Evolutionary conservation across 2,888 invertebrate genomes (phyloP), one percentile per base, ranked within the genome.

Genomic region (Nomada ruficornis): DNA sequence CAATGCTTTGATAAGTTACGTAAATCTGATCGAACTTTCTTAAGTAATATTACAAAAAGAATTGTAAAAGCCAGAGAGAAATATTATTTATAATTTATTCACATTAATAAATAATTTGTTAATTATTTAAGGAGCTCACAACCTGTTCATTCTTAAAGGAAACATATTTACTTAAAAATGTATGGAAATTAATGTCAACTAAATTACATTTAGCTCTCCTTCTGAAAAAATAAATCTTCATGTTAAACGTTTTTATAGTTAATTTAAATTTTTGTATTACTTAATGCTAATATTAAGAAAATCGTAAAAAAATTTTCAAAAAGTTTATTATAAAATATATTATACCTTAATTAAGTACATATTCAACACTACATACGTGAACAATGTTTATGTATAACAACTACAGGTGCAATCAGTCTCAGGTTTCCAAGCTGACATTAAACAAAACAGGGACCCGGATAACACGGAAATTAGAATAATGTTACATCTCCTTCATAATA

Each of bases 251-350:
- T 36, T 36, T 7, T 36, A 7, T 9, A 7, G 36, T 36, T 3
- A 13, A 47, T 47, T 15, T 47, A 47, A 13, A 47, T 47, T 47
- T 3, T 15, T 13, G 11, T 10, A 47, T 13, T 47, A 47, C 15
- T 47, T 47, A 47, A 15, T 47, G 15, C 13, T 15, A 47, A 47
- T 47, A 47, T 13, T 57, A 63, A 70, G 15, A 36, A n/a, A 42
- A 42, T 50, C 23, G 11, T 13, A 2, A 18, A 23, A 59, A 70
- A 47, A 76, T 88, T 88, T 80, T 83, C 83, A 85, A 83, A 91
- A 92, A 90, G 86, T 93, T 92, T 92, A 92, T 93, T 92, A 93
- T 92, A 93, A 93, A 93, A 93, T 92, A 93, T 93, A 92, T 91
- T 90, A 92, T 89, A 92, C 88, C 90, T 90, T 92, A 92, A 83